Evolutionary conservation across 2,113 vertebrate genomes (phyloP).

Genomic region (Pachycephala philippinensis): DNA sequence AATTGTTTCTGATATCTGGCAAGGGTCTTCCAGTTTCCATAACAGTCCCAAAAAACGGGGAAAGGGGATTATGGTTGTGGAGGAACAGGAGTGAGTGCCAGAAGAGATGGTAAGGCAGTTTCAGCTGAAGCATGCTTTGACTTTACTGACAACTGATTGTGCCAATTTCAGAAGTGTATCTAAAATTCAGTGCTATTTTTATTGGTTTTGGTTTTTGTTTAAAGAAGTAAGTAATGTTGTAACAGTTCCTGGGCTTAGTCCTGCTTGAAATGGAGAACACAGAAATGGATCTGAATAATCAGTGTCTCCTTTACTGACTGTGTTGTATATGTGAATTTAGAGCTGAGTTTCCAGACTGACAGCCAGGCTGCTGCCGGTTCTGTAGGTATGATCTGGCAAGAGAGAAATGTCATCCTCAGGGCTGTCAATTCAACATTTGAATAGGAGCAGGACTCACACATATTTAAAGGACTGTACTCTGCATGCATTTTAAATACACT

Average conservation of each 20-base stretch:
- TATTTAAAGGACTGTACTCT: conserved; percentile 8
- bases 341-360: neutral
- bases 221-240: neutral
- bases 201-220: neutral
- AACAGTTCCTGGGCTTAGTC: neutral
- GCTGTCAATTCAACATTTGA: neutral
- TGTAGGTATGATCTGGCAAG: neutral
- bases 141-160: neutral
- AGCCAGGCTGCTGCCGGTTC: neutral
- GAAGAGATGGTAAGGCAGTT: neutral
- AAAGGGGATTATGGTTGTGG: neutral
- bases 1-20: neutral
- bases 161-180: neutral
- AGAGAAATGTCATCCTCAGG: neutral
- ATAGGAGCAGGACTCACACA: neutral
- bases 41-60: neutral
- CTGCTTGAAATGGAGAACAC: neutral
- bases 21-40: neutral
- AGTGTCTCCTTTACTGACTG: neutral
- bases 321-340: neutral
- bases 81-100: neutral
- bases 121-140: neutral
- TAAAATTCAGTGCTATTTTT: neutral
- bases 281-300: neutral
- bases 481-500: neutral